phyloP scores from a whole-genome alignment of 2,797 vertebrate species.

The Dicrostonyx torquatus region DNA sequence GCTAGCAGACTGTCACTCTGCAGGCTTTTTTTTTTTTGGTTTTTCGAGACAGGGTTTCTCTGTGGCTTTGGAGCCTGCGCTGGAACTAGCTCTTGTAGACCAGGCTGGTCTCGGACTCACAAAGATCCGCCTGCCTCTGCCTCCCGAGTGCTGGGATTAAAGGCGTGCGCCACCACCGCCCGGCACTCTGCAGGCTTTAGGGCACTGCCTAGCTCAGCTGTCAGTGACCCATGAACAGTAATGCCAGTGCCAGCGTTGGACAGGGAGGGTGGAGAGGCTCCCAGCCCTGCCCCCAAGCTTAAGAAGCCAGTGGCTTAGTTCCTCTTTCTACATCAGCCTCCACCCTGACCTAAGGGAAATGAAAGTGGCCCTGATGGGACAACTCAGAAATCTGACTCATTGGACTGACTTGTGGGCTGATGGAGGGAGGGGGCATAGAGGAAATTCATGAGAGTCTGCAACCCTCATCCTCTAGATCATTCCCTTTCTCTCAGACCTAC shows the following conservation, averaged over 20 bases:
- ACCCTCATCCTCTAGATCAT: background rate
- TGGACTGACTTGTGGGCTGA: background rate
- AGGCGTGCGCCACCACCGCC: no score
- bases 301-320: conserved; percentile 59
- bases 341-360: conserved; percentile 77
- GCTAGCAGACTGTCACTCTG: background rate
- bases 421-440: background rate
- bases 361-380: conserved; percentile 70
- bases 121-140: no score
- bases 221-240: background rate
- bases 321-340: conserved; percentile 70
- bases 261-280: background rate
- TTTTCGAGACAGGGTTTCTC: no score
- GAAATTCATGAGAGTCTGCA: background rate
- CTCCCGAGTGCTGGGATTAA: no score
- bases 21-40: no score
- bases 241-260: no score
- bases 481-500: background rate
- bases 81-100: no score
- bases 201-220: background rate
- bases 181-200: background rate
- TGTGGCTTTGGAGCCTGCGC: no score
- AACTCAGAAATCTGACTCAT: conserved; percentile 66
- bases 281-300: conserved; percentile 29
- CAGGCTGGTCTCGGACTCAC: no score